A percentile compares a stretch with the other conserved stretches of the same genome.
These are phyloP conservation scores for Sebastes ruberrimus DNA, from an alignment of 2,797 vertebrate species.

Conservation along the genomic window DNA sequence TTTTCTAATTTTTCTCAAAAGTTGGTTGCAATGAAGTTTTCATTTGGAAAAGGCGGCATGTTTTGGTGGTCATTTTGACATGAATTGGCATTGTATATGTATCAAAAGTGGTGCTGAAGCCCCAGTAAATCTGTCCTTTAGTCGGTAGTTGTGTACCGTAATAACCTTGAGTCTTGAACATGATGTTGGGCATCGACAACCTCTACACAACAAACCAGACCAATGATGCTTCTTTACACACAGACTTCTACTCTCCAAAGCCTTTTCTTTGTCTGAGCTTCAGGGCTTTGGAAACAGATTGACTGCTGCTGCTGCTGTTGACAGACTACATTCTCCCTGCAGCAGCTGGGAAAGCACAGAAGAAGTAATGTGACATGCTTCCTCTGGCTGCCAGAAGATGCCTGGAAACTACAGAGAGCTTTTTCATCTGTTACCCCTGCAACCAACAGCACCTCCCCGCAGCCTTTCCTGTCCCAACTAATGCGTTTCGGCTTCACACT, in stretches of 20 bases:
- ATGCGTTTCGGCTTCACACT: conserved; percentile 33
- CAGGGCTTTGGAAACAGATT: conserved; percentile 59
- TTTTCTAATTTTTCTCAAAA: neutral
- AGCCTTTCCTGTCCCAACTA: conserved; percentile 33
- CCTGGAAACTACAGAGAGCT: conserved; percentile 47
- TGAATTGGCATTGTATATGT: neutral
- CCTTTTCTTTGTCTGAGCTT: conserved; percentile 50
- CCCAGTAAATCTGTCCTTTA: neutral
- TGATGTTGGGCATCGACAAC: conserved; percentile 2
- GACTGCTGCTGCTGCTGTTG: conserved; percentile 59
- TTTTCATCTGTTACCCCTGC: conserved; percentile 61
- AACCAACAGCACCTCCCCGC: conserved; percentile 58
- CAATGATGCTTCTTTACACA: conserved; percentile 20
- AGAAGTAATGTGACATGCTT: conserved; percentile 58
- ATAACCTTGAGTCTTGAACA: conserved; percentile 32
- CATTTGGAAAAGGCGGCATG: neutral
- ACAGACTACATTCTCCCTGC: conserved; percentile 57
- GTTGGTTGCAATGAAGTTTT: neutral
- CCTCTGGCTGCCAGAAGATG: conserved; percentile 49
- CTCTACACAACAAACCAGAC: conserved; percentile 31
- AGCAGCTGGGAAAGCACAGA: conserved; percentile 42
- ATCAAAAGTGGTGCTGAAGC: neutral
- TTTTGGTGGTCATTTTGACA: neutral
- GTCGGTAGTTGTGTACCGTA: neutral
- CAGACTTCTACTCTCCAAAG: conserved; percentile 32